These are phyloP conservation scores for Clusia tigrina DNA, from an alignment of 2,888 invertebrate genomes.

Conservation along the genomic window DNA sequence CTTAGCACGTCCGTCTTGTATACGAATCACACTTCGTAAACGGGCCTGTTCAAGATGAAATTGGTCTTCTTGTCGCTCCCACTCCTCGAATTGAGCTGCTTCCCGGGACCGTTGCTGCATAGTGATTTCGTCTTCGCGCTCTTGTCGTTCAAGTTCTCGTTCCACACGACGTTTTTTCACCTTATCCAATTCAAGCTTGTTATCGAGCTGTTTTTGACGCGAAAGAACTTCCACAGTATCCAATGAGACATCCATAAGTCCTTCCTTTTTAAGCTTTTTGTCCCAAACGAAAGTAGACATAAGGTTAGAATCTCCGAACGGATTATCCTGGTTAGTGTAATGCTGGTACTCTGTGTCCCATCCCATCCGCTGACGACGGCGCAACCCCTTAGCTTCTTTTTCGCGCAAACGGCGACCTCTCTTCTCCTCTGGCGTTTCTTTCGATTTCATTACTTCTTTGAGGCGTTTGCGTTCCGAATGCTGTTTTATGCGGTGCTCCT, in stretches of 20 bases:
- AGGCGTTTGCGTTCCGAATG: slow-evolving; percentile 72
- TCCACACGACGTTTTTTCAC: slow-evolving; percentile 90
- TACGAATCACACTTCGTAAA: slow-evolving; percentile 90
- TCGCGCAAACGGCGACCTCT: slow-evolving; percentile 82
- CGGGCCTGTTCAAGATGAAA: slow-evolving; percentile 98
- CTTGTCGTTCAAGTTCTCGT: slow-evolving; percentile 85
- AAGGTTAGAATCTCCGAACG: slow-evolving; percentile 96
- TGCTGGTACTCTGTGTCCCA: slow-evolving; percentile 97
- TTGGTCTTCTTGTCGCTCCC: slow-evolving; percentile 96
- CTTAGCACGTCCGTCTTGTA: slow-evolving; percentile 96
- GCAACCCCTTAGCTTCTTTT: slow-evolving; percentile 89
- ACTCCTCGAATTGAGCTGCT: slow-evolving; percentile 89
- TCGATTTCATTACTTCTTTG: slow-evolving; percentile 82
- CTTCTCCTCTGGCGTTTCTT: slow-evolving; percentile 96
- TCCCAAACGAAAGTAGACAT: slow-evolving; percentile 96
- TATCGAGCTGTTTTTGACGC: slow-evolving; percentile 88
- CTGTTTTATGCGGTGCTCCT: slow-evolving; percentile 74
- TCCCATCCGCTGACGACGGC: slow-evolving; percentile 90
- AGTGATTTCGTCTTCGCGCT: slow-evolving; percentile 82
- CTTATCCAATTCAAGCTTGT: slow-evolving; percentile 91
- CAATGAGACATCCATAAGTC: slow-evolving; percentile 77
- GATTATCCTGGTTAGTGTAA: slow-evolving; percentile 98
- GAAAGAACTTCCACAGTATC: slow-evolving; percentile 85
- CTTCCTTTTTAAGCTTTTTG: slow-evolving; percentile 95
- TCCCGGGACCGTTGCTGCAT: slow-evolving; percentile 88